Percentiles rank a stretch among this genome's conserved stretches.
These are phyloP conservation scores for Habroteleia sp. DNA, from an alignment of 2,888 invertebrate species.

Conservation along the genomic window DNA sequence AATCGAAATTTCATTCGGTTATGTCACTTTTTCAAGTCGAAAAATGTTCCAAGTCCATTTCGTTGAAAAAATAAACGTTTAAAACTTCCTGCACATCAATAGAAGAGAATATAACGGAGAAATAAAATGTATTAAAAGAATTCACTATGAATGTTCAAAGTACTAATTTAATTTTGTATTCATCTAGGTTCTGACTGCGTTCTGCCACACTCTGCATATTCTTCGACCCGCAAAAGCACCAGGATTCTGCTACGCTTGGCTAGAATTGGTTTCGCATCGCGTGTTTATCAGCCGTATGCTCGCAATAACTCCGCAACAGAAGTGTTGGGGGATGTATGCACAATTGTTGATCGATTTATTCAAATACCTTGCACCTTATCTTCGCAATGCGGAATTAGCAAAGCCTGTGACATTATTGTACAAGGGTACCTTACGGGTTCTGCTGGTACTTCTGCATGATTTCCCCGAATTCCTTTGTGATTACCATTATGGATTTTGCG, in stretches of 20 bases:
- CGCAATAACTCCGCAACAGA: slow-evolving; percentile 94
- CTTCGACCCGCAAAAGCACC: slow-evolving; percentile 96
- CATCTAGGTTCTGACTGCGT: slow-evolving; percentile 90
- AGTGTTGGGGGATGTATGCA: slow-evolving; percentile 98
- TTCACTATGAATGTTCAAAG: not conserved
- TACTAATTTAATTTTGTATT: not conserved
- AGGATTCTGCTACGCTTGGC: slow-evolving; percentile 98
- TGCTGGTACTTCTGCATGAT: slow-evolving; percentile 97
- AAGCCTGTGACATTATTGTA: slow-evolving; percentile 96
- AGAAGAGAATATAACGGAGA: too few relatives aligned
- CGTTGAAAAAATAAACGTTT: too few relatives aligned
- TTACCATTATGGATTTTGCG: slow-evolving; percentile 99
- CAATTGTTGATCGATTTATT: slow-evolving; percentile 97
- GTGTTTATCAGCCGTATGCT: slow-evolving; percentile 97
- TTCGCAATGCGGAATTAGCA: slow-evolving; percentile 97
- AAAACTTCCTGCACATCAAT: too few relatives aligned
- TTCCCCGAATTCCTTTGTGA: slow-evolving; percentile 99
- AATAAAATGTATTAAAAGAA: too few relatives aligned
- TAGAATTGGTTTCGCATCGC: slow-evolving; percentile 98
- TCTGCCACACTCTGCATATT: slow-evolving; percentile 97
- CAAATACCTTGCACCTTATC: slow-evolving; percentile 97
- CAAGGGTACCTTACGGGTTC: slow-evolving; percentile 96
- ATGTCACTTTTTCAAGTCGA: too few relatives aligned
- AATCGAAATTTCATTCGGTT: too few relatives aligned
- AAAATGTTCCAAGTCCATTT: too few relatives aligned